phyloP scores from a whole-genome alignment of 92 coral and sea anemone genomes.

The Epizoanthus fatuus region DNA sequence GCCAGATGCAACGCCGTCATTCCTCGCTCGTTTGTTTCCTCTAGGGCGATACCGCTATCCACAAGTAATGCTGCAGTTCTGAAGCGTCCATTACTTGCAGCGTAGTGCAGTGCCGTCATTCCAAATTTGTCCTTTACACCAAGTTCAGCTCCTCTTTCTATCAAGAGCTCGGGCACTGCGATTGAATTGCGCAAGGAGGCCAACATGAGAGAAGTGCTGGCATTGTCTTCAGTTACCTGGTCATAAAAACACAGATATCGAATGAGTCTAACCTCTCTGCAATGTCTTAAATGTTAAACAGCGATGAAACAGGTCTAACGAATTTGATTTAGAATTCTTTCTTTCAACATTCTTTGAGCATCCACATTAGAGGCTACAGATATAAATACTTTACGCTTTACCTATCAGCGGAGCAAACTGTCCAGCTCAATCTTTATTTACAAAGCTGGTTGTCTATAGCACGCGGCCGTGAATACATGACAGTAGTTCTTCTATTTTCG shows the following conservation, averaged over 20 bases:
- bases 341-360: too few relatives aligned
- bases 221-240: constrained; percentile 17
- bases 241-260: constrained; percentile 83
- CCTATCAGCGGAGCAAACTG: too few relatives aligned
- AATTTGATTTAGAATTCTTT: too few relatives aligned
- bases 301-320: too few relatives aligned
- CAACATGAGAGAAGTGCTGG: constrained; percentile 78
- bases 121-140: constrained; percentile 71
- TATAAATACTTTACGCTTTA: not conserved
- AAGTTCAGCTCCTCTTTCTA: constrained; percentile 75
- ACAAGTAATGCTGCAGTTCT: constrained; percentile 68
- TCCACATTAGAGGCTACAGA: not conserved
- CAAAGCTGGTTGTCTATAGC: too few relatives aligned
- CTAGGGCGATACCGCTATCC: constrained; percentile 75
- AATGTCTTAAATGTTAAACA: too few relatives aligned
- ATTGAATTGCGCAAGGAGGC: constrained; percentile 76
- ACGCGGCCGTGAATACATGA: too few relatives aligned
- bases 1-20: constrained; percentile 83
- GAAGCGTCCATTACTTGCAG: constrained; percentile 72
- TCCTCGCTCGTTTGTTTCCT: constrained; percentile 76
- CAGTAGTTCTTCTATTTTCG: too few relatives aligned
- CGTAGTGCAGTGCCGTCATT: constrained; percentile 80
- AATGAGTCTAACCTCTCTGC: too few relatives aligned
- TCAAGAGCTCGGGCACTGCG: constrained; percentile 67
- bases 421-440: too few relatives aligned